Evolutionary conservation across 2,113 vertebrate species (phyloP).

Genomic region (Pterophyllum scalare): DNA sequence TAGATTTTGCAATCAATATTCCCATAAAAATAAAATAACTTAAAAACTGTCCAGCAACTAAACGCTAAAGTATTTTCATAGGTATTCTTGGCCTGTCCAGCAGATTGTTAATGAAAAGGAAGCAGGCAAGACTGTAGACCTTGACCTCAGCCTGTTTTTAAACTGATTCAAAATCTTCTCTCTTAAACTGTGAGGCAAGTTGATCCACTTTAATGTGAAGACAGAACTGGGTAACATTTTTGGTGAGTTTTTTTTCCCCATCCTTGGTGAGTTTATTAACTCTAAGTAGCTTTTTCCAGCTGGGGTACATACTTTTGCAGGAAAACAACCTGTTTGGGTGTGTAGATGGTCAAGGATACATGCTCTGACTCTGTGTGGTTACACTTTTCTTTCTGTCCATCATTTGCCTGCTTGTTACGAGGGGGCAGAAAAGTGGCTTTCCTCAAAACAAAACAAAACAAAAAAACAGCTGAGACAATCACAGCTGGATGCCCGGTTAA

Average conservation of each 20-base stretch:
- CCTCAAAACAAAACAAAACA: background rate
- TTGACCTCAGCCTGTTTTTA: background rate
- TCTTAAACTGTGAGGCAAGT: no score
- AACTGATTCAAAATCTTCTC: rapidly evolving
- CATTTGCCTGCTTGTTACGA: background rate
- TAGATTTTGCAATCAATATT: background rate
- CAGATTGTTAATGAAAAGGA: background rate
- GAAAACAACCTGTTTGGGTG: background rate
- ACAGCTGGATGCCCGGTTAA: background rate
- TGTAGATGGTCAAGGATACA: background rate
- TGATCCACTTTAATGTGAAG: no score
- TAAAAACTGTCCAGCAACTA: background rate
- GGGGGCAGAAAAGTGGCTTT: background rate
- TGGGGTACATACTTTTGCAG: no score
- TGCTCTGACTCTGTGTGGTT: no score
- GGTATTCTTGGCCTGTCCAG: background rate
- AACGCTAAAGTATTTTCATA: background rate
- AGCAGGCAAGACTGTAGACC: background rate
- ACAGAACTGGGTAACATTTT: no score
- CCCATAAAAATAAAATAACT: background rate
- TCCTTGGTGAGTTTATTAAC: no score
- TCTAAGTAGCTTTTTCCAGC: no score
- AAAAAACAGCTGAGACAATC: background rate
- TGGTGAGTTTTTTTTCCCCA: no score
- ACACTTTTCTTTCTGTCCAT: background rate